Evolutionary conservation across 2,797 vertebrate species (phyloP).

Genomic region (Odontamblyopus rebecca): DNA sequence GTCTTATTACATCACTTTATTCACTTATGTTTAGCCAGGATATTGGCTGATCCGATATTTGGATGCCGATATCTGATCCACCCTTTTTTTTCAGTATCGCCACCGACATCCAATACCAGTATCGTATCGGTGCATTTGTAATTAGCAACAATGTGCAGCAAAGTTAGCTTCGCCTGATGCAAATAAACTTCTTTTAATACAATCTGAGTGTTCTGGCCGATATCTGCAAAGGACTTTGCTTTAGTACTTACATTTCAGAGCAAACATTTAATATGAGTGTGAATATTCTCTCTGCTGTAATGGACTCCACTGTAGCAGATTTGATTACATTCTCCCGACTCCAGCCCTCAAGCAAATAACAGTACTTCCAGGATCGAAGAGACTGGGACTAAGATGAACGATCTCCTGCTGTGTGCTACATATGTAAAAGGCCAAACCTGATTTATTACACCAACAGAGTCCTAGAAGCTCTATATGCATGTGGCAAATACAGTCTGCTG

Average conservation of each 20-base stretch:
- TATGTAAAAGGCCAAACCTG: conserved; percentile 16
- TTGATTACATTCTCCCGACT: conserved; percentile 12
- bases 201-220: background rate
- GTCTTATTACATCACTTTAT: too few species aligned
- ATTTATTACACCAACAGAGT: conserved; percentile 12
- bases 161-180: background rate
- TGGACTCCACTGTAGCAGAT: conserved; percentile 8
- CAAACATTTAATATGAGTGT: conserved; percentile 5
- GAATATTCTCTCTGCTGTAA: conserved; percentile 5
- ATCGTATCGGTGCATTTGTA: too few species aligned
- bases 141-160: too few species aligned
- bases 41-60: too few species aligned
- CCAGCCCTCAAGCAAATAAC: conserved; percentile 13
- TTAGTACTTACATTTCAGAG: background rate
- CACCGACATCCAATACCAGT: too few species aligned
- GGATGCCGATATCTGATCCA: too few species aligned
- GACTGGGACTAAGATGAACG: conserved; percentile 16
- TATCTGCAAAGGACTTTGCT: background rate
- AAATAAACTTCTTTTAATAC: background rate
- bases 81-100: too few species aligned
- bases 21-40: too few species aligned
- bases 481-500: conserved; percentile 1
- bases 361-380: conserved; percentile 16
- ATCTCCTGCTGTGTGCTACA: conserved; percentile 14
- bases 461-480: conserved; percentile 6